Evolutionary conservation across 2,888 invertebrate genomes (phyloP), one percentile per base, ranked within the genome.

Genomic region (Teinopalpus imperialis): DNA sequence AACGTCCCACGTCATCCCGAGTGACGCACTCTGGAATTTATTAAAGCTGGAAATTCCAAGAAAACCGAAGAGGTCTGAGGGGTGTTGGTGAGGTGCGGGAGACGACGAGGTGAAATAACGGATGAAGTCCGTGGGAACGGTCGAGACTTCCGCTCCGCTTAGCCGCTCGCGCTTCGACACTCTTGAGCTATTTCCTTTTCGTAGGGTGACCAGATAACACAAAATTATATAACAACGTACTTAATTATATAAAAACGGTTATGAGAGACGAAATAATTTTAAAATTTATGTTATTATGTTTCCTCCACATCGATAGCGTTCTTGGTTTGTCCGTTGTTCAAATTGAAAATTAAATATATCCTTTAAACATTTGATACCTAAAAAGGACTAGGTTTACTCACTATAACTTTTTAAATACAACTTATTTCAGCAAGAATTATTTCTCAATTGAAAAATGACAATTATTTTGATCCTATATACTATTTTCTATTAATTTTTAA

Each of bases 61-160:
- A 68, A 64, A 61, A 56, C 44, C 48, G 46, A 50, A 46, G 54
- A 52, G 51, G 45, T 50, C 43, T 47, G 49, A 48, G 52, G 48
- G 50, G 43, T 47, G 29, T 31, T 47, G 45, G 45, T 52, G 49
- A 56, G 54, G 53, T 53, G 48, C 54, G 50, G 42, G 58, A 42
- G 53, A 43, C 57, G 57, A 57, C 65, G 77, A 81, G 81, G 81
- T 80, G 80, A 83, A 83, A 71, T 87, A 87, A 87, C 87, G 87
- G 87, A 83, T 81, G 82, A 79, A 67, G 81, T 86, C 81, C 87
- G 87, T 88, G 87, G 87, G 87, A 88, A 86, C 87, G 87, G 82
- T 68, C 81, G 74, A 54, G 76, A 76, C 85, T 87, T 88, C 87
- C 87, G 86, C 74, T 74, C 74, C 73, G 74, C 66, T 72, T 68